Conservation (phyloP, 2,113 vertebrate genomes). For the Peucedramus taeniatus region DNA sequence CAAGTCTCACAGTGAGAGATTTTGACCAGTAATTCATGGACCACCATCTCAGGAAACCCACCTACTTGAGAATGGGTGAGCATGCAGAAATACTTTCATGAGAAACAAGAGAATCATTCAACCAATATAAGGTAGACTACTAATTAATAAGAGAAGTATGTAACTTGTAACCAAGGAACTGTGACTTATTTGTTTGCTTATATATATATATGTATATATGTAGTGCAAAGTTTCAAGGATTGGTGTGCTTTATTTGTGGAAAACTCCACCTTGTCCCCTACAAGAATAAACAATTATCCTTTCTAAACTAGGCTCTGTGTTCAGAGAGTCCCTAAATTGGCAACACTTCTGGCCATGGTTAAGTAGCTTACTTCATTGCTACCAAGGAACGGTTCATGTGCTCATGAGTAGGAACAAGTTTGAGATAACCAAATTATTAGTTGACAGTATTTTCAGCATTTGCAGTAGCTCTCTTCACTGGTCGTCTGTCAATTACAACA, state of each 20-base stretch:
- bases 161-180: not conserved
- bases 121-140: not conserved
- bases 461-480: accelerated
- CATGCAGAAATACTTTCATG: not conserved
- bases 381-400: accelerated
- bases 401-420: accelerated
- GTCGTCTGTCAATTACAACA: accelerated
- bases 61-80: not conserved
- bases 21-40: accelerated
- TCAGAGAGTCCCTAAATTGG: not conserved
- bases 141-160: not conserved
- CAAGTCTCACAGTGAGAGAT: not conserved
- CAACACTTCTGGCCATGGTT: not conserved
- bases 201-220: not conserved
- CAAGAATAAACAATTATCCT: not conserved
- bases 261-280: not conserved
- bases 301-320: not conserved
- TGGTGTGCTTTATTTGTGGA: not conserved
- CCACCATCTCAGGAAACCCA: not conserved
- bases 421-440: not conserved
- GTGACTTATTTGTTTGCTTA: not conserved
- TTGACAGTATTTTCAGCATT: not conserved
- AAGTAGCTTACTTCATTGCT: not conserved
- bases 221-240: not conserved
- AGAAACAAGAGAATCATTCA: not conserved